Percentiles rank a stretch among this genome's conserved stretches.
phyloP scores from a whole-genome alignment of 1,140 invertebrate species.

The Cydia fagiglandana region DNA sequence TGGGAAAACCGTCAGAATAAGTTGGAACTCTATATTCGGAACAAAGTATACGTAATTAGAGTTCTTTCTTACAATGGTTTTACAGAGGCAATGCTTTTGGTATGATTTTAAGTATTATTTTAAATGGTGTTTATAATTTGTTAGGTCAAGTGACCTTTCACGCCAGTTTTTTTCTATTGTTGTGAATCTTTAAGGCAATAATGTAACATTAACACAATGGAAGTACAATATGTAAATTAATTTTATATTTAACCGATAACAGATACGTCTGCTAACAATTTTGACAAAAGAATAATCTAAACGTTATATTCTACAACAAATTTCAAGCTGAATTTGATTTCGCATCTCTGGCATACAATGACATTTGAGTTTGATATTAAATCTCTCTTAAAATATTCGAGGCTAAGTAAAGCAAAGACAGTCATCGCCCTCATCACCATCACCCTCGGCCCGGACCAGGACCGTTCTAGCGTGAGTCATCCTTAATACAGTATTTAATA shows the following conservation, averaged over 20 bases:
- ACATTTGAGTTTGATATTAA: too few species aligned
- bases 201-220: not conserved
- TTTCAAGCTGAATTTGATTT: too few species aligned
- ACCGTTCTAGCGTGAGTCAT: too few species aligned
- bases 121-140: conserved; percentile 19
- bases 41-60: not conserved
- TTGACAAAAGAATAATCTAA: too few species aligned
- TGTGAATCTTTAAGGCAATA: conserved; percentile 12
- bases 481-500: too few species aligned
- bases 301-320: too few species aligned
- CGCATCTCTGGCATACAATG: too few species aligned
- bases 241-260: not conserved
- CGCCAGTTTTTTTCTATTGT: conserved; percentile 25
- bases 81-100: not conserved
- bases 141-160: conserved; percentile 15
- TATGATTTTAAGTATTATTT: not conserved
- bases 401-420: too few species aligned
- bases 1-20: not conserved
- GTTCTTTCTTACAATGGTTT: not conserved
- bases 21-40: not conserved
- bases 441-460: too few species aligned
- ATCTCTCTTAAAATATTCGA: too few species aligned
- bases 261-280: too few species aligned
- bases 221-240: not conserved
- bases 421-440: too few species aligned